Percentiles rank a stretch among this genome's conserved stretches.
Conservation (phyloP, 2,888 invertebrate species). For the Agrotis ipsilon region DNA sequence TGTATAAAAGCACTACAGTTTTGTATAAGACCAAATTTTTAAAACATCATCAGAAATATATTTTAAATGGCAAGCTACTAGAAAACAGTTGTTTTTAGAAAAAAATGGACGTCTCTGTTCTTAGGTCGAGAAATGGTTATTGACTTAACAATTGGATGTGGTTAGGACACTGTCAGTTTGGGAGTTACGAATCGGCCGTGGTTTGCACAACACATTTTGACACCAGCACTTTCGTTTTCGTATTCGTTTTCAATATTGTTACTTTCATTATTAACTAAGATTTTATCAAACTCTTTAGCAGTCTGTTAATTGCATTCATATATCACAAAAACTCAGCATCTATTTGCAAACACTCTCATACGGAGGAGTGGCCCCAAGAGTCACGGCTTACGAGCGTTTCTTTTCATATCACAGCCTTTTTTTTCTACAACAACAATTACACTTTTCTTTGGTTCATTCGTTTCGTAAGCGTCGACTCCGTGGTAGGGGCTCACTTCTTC, state of each 20-base stretch:
- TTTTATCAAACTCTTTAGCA: conserved; percentile 84
- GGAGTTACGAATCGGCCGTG: conserved; percentile 67
- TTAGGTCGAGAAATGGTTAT: conserved; percentile 90
- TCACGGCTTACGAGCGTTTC: conserved; percentile 74
- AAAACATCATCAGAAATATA: conserved; percentile 90
- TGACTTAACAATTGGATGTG: conserved; percentile 85
- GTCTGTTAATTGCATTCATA: conserved; percentile 84
- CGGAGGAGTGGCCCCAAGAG: conserved; percentile 77
- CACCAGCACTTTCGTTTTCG: conserved; percentile 70
- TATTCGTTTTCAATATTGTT: conserved; percentile 60
- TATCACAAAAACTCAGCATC: conserved; percentile 85
- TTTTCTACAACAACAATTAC: conserved; percentile 83
- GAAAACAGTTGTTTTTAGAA: conserved; percentile 86
- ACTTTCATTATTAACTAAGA: conserved; percentile 76
- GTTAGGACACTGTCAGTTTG: conserved; percentile 78
- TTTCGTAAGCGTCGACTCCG: conserved; percentile 71
- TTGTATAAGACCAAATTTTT: conserved; percentile 87
- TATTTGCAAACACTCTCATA: conserved; percentile 88
- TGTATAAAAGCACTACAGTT: conserved; percentile 90
- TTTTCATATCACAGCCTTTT: conserved; percentile 85
- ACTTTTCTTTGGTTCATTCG: conserved; percentile 78
- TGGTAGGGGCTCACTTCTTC: conserved; percentile 80
- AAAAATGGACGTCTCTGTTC: conserved; percentile 91
- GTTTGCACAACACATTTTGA: conserved; percentile 61
- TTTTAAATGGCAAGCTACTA: conserved; percentile 89